Evolutionary conservation across 2,888 invertebrate species (phyloP), one percentile per base, ranked within the genome.

Genomic region (Chrysina gloriosa): DNA sequence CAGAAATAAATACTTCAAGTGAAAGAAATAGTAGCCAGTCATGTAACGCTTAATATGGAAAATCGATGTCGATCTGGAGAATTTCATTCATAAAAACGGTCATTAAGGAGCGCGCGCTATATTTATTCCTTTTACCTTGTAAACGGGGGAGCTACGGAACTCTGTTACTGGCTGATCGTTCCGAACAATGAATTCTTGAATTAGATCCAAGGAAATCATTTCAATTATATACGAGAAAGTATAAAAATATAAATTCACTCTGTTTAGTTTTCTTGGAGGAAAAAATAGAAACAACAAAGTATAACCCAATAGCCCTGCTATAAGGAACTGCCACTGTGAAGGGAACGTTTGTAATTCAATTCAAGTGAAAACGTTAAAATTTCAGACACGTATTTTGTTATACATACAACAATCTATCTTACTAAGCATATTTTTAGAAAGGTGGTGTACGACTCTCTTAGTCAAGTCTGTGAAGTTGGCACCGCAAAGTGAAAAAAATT

Each of bases 1-100:
- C 39, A 58, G 58, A 58, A 58, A 39, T 39, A 58, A 58, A 58
- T 58, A 58, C 58, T 58, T 58, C 39, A 14, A 58, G 58, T 58
- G 42, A 58, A 58, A 58, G 58, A 58, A 36, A 58, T 58, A 58
- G 58, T 58, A 58, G 39, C 58, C 36, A 58, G 58, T 58, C 58
- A 58, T 58, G 58, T 58, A 39, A 25, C 58, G 58, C 58, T 58
- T 58, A 58, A 58, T 58, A 58, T 39, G 58, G 58, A 58, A 58
- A 58, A 58, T 58, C 58, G 25, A 58, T 42, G 25, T 58, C 25
- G 25, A n/a, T 23, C 58, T 39, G 39, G 31, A 58, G 58, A 58
- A 39, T 39, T 58, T 58, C 58, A 58, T 58, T 58, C 58, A 58
- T 39, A 58, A 58, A 58, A 58, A 58, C 58, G 58, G 39, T 39